Evolutionary conservation across 1,140 invertebrate genomes (phyloP).

Genomic region (Drosophila gunungcola): DNA sequence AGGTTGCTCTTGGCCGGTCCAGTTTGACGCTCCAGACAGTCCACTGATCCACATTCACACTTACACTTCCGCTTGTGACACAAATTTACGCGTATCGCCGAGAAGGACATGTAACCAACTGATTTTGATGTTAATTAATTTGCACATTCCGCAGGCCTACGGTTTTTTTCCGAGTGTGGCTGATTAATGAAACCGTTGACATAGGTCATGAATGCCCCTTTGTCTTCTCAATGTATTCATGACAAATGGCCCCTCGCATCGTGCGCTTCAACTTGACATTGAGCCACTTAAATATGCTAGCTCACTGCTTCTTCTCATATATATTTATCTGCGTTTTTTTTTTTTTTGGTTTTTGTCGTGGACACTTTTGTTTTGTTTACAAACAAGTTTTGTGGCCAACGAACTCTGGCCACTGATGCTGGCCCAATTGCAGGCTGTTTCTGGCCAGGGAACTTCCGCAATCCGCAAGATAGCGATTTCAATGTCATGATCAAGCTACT

Average conservation of each 20-base stretch:
- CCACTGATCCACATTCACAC: constrained; percentile 49
- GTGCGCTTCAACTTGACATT: constrained; percentile 78
- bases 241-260: constrained; percentile 37
- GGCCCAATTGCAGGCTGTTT: constrained; percentile 60
- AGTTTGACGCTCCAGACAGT: constrained; percentile 33
- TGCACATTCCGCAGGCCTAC: constrained; percentile 8
- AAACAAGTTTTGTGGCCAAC: constrained; percentile 75
- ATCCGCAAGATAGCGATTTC: constrained; percentile 39
- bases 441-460: constrained; percentile 53
- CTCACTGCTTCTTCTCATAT: constrained; percentile 53
- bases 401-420: constrained; percentile 64
- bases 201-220: constrained; percentile 67
- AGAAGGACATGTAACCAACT: constrained; percentile 40
- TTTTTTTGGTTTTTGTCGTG: constrained; percentile 15
- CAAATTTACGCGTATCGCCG: constrained; percentile 2
- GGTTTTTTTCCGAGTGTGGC: constrained; percentile 18
- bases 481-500: constrained; percentile 63
- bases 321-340: neutral
- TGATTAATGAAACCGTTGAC: constrained; percentile 58
- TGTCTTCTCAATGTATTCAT: constrained; percentile 54
- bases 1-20: constrained; percentile 40
- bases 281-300: constrained; percentile 66
- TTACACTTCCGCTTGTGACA: constrained; percentile 47
- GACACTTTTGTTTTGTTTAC: constrained; percentile 47
- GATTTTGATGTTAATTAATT: constrained; percentile 40